Conservation (phyloP, 2,797 vertebrate species). For the Crenichthys baileyi region DNA sequence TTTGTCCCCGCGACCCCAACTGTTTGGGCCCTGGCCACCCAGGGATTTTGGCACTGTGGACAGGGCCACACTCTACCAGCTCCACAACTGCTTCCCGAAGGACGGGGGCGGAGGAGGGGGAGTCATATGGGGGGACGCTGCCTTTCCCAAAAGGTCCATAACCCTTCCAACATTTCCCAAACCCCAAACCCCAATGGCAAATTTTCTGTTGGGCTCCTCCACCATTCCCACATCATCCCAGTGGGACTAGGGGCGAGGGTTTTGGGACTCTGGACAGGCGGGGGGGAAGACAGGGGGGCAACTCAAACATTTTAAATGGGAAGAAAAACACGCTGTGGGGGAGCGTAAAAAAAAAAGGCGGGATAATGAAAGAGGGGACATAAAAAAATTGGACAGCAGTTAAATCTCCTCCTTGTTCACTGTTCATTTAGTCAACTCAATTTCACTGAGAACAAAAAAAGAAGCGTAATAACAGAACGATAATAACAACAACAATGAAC, state of each 20-base stretch:
- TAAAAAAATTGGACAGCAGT: conserved; percentile 35
- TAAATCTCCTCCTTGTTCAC: conserved; percentile 71
- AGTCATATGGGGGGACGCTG: conserved; percentile 84
- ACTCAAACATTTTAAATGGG: conserved; percentile 93
- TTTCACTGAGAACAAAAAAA: conserved; percentile 65
- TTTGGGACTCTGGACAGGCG: conserved; percentile 86
- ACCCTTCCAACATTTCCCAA: conserved; percentile 84
- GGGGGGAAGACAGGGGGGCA: conserved; percentile 84
- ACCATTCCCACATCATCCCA: conserved; percentile 83
- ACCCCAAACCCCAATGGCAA: too few species aligned
- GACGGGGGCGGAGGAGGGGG: conserved; percentile 79
- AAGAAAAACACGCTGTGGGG: conserved; percentile 91
- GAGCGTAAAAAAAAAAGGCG: too few species aligned
- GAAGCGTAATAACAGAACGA: conserved; percentile 77
- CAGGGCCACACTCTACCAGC: conserved; percentile 88
- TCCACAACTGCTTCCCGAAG: conserved; percentile 94
- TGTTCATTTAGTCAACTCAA: conserved; percentile 67
- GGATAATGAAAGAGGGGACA: conserved; percentile 22
- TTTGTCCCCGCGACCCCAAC: too few species aligned
- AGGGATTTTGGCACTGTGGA: conserved; percentile 83
- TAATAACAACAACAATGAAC: conserved; percentile 84
- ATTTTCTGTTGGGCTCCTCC: conserved; percentile 84
- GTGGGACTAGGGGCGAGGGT: conserved; percentile 82
- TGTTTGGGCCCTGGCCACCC: too few species aligned
- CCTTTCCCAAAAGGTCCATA: too few species aligned